Base-by-base conservation (phyloP, 2,113 vertebrate species). In the Petromus typicus region DNA sequence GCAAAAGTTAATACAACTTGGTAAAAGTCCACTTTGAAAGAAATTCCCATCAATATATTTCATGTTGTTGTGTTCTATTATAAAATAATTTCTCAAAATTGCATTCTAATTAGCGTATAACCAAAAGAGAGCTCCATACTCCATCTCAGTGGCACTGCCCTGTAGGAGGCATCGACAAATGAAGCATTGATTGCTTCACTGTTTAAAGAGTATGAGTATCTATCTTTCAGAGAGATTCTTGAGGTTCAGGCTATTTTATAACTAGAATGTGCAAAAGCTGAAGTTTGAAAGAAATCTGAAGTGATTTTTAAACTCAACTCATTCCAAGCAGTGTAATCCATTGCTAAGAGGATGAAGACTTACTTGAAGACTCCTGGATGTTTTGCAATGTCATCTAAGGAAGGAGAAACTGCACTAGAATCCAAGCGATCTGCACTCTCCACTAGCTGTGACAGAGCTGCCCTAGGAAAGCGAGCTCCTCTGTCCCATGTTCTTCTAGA, bases 11-110 rank as follows among this genome's bases (percentile, higher is more conserved):
- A 71, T 51, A 43, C 13, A 48, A 85, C 16, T 66, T 92, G 56
- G 67, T 69, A 81, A 75, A 86, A 83, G n/a, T 37, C 25, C n/a
- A 93, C 14, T 85, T 89, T 59, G 51, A 30, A 90, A 89, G 23
- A 95, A 78, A 83, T 61, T 79, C 56, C 37, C 25, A 85, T 83
- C 56, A 78, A 1, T 73, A 88, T 59, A 90, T 87, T 80, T 51
- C 71, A 69, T 84, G 27, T 76, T 82, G 16, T 37, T 79, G 5
- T 84, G 95, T 96, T 86, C 25, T 34, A 80, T 75, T 86, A 51
- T 89, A 96, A 81, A 96, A 94, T 75, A 22, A 66, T 57, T 89
- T 92, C 95, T 96, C 67, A 89, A 40, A 90, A 95, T 34, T 59
- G 14, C 63, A 18, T 43, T 73, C 61, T 95, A 93, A 97, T 96